phyloP scores from a whole-genome alignment of 2,113 vertebrate genomes.

The Patagioenas fasciata region DNA sequence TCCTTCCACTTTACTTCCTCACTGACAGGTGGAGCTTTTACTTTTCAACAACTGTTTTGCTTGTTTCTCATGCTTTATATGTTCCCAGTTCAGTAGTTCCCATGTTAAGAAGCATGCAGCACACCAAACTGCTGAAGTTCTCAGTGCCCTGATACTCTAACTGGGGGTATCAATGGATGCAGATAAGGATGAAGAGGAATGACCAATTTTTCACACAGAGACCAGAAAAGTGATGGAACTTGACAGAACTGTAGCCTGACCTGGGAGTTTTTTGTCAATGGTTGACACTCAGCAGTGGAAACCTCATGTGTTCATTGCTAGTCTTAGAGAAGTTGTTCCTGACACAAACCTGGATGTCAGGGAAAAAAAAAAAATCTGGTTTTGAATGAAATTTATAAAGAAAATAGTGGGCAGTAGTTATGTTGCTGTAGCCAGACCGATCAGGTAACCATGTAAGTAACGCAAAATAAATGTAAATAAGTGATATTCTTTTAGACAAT shows the following conservation, averaged over 20 bases:
- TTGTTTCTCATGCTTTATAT: not conserved
- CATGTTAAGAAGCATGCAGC: not conserved
- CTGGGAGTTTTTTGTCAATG: accelerated
- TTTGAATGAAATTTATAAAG: not conserved
- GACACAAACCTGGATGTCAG: not conserved
- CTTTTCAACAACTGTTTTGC: not conserved
- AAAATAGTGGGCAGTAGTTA: not conserved
- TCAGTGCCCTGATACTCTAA: not conserved
- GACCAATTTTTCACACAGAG: not conserved
- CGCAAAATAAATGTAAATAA: not conserved
- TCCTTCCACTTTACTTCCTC: not conserved
- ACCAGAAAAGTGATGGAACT: not conserved
- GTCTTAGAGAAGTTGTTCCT: not conserved
- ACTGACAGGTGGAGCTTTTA: not conserved
- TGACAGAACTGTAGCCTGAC: not conserved
- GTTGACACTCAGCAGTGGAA: not conserved
- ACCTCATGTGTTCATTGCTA: not conserved
- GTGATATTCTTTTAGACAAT: not conserved
- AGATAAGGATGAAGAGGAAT: not conserved
- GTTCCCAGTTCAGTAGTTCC: not conserved
- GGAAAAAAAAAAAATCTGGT: not conserved
- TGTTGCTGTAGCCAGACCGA: not conserved
- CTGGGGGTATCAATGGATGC: not conserved
- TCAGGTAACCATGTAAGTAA: not conserved
- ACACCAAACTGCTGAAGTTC: not conserved